Base-by-base conservation (phyloP, 2,113 vertebrate genomes). In the Datnioides undecimradiatus region DNA sequence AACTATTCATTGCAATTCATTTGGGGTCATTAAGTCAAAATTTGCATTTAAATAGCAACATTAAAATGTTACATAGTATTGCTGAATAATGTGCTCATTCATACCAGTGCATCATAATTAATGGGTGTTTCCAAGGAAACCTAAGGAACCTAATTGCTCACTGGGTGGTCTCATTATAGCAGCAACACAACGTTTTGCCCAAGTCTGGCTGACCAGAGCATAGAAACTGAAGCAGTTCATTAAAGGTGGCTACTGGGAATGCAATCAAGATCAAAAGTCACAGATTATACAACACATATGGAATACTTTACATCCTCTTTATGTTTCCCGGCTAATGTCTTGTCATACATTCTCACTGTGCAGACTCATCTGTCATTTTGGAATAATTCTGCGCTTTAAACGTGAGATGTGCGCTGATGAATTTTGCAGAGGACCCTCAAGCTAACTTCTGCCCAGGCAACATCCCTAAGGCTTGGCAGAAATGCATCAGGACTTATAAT, bases 21-120 rank as follows among this genome's bases (percentile, higher is more conserved):
- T 76, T 77, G 81, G 59, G 87, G 88, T 93, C 91, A 91, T 91
- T 83, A 88, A 90, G 90, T 84, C 77, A 89, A 71, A 80, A 94
- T 94, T 93, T 92, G 92, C 93, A 94, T 94, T 92, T 93, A 93
- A 93, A 95, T 91, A 85, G 87, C 86, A 75, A 82, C 87, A 93
- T 92, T 93, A 88, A 91, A 90, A 90, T 76, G 74, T 91, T 81
- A 82, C 80, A 80, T 76, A 74, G 75, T 60, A 87, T 87, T 83
- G 84, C 78, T 75, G 87, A 91, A 91, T 91, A 86, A 91, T 87
- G 86, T 70, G 66, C 82, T 89, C 87, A 73, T 91, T 91, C 87
- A 88, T 84, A 85, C 81, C 81, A 60, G 59, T 69, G 86, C 77
- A 64, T 90, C 83, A 87, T 94, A 93, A 93, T 93, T 90, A 88